These are phyloP conservation scores for Cygnus olor DNA, from an alignment of 2,797 vertebrate genomes.

Conservation along the genomic window DNA sequence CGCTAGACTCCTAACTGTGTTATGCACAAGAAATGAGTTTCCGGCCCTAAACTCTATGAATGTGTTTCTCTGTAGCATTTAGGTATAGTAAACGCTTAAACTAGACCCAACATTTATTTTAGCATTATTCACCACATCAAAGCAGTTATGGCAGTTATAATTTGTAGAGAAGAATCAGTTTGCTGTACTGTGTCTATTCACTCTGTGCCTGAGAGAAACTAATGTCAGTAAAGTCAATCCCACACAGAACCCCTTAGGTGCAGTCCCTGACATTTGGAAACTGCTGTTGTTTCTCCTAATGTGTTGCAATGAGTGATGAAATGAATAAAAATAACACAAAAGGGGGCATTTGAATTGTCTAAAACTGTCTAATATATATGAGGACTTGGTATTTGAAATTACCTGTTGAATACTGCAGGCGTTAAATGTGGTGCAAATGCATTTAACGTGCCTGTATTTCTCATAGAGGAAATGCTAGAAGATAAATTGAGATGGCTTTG, in stretches of 20 bases:
- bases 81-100: not conserved
- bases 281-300: constrained; percentile 2
- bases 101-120: not conserved
- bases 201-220: not conserved
- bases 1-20: not conserved
- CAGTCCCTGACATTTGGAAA: not conserved
- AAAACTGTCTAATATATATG: not conserved
- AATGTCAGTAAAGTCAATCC: not conserved
- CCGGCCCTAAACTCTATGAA: not conserved
- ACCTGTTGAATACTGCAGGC: not conserved
- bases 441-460: not conserved
- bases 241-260: not conserved
- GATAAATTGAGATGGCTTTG: not conserved
- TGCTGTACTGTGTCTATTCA: not conserved
- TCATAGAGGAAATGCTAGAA: not conserved
- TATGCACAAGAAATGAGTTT: not conserved
- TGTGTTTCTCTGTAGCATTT: not conserved
- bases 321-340: not conserved
- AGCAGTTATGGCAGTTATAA: not conserved
- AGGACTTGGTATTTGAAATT: not conserved
- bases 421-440: not conserved
- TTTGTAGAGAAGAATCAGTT: not conserved
- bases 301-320: not conserved
- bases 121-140: not conserved
- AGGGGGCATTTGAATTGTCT: not conserved